Conservation (phyloP, 2,888 invertebrate species). For the Campoplex nolae region DNA sequence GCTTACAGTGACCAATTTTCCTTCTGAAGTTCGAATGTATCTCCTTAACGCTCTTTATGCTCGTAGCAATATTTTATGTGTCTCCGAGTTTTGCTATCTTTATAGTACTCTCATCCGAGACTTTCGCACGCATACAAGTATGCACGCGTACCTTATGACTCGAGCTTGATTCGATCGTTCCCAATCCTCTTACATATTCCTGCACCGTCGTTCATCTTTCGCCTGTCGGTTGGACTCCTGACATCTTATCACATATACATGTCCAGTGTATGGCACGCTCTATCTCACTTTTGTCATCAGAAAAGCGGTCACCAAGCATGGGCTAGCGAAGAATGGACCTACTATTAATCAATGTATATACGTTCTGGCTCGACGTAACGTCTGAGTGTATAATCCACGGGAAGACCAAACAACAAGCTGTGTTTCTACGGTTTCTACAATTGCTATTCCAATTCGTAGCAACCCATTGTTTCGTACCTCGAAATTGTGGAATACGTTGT, state of each 20-base stretch:
- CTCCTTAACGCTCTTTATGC: not conserved
- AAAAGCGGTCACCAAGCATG: slow-evolving; percentile 62
- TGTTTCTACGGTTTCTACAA: slow-evolving; percentile 41
- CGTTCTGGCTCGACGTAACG: slow-evolving; percentile 68
- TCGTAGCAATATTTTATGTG: slow-evolving; percentile 45
- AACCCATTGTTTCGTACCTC: slow-evolving; percentile 73
- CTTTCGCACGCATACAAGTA: slow-evolving; percentile 22
- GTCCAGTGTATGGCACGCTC: not conserved
- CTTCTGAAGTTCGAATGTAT: not conserved
- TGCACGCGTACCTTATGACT: slow-evolving; percentile 21
- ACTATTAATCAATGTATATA: slow-evolving; percentile 75
- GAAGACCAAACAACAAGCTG: slow-evolving; percentile 33
- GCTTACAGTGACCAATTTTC: not conserved
- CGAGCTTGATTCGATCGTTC: slow-evolving; percentile 40
- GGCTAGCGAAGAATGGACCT: slow-evolving; percentile 72
- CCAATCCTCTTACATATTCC: slow-evolving; percentile 34
- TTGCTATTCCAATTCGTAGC: slow-evolving; percentile 51
- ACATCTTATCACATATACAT: slow-evolving; percentile 25
- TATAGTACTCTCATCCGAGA: slow-evolving; percentile 39
- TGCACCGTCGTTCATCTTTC: slow-evolving; percentile 51
- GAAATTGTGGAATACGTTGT: slow-evolving; percentile 68
- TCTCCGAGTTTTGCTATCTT: slow-evolving; percentile 42
- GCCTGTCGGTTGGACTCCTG: slow-evolving; percentile 22
- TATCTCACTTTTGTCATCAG: slow-evolving; percentile 27
- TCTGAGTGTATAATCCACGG: slow-evolving; percentile 74